Base-by-base conservation (phyloP, 2,113 vertebrate species). In the Egretta garzetta region DNA sequence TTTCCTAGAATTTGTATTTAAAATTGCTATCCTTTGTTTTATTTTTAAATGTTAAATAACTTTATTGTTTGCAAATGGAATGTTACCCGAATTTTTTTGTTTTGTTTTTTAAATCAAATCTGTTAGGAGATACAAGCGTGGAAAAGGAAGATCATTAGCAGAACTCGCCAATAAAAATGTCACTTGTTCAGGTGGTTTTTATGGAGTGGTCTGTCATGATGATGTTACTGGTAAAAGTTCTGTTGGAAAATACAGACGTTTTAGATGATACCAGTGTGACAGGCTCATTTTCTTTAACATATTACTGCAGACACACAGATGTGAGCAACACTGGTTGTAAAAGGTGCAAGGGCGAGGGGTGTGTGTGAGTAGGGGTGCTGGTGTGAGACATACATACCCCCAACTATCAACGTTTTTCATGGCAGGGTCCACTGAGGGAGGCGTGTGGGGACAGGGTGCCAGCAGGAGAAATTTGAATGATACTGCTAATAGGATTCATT, bases 121-220 rank as follows among this genome's bases (percentile, higher is more conserved):
- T 67, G 20, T 91, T 70, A 50, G 56, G 45, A 93, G 39, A 88
- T 53, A 80, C 3, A 8, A 89, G 93, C 4, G 21, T 89, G 93
- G 66, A 96, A 87, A 81, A 94, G 77, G 91, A 91, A 89, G 80
- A 56, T 43, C 76, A 20, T 62, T 62, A 91, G 82, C 90, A 87
- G 93, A 96, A 94, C 76, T 96, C 6, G 81, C 96, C 93, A 96
- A 97, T 96, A 94, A 96, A 93, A 79, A 75, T 75, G 66, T 96
- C 80, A 81, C 49, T 94, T 95, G 92, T 87, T 95, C 21, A 87
- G 95, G 89, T 87, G 80, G 67, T 50, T 96, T 89, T 80, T 81
- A 55, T 62, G 70, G 93, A 86, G 83, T 92, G 88, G 47, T 94
- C 56, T 96, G 77, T 95, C 53, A 6, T 41, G 39, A 47, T 71